Conservation (phyloP, 2,888 invertebrate genomes). For the Brenthis hecate region DNA sequence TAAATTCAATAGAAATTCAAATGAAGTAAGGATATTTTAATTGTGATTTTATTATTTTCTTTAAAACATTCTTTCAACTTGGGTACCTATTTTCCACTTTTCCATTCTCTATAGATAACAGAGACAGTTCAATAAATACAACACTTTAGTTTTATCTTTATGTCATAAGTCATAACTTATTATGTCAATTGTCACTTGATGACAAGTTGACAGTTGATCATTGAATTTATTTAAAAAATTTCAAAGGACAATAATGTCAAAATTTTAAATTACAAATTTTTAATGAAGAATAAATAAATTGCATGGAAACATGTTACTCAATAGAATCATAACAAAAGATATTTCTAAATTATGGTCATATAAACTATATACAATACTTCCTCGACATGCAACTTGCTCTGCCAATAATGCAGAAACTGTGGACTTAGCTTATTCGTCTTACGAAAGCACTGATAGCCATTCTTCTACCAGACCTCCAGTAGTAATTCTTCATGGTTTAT, state of each 20-base stretch:
- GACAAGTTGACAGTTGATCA: no score
- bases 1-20: no score
- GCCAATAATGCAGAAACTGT: constrained; percentile 77
- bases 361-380: constrained; percentile 44
- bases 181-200: no score
- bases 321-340: constrained; percentile 17
- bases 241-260: constrained; percentile 10
- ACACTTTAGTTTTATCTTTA: no score
- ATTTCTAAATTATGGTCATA: constrained; percentile 38
- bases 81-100: no score
- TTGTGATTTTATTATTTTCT: no score
- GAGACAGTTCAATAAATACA: no score
- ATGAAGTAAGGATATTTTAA: no score
- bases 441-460: constrained; percentile 77
- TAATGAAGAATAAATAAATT: constrained; percentile 21
- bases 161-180: no score
- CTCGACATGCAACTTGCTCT: constrained; percentile 50
- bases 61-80: no score
- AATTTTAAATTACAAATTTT: neutral
- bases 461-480: constrained; percentile 81
- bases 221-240: neutral
- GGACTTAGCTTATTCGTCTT: constrained; percentile 86
- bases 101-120: no score
- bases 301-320: constrained; percentile 29
- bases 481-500: constrained; percentile 93